A percentile compares a stretch with the other conserved stretches of the same genome.
phyloP scores from a whole-genome alignment of 2,797 vertebrate species.

The Dendrocincla fuliginosa region DNA sequence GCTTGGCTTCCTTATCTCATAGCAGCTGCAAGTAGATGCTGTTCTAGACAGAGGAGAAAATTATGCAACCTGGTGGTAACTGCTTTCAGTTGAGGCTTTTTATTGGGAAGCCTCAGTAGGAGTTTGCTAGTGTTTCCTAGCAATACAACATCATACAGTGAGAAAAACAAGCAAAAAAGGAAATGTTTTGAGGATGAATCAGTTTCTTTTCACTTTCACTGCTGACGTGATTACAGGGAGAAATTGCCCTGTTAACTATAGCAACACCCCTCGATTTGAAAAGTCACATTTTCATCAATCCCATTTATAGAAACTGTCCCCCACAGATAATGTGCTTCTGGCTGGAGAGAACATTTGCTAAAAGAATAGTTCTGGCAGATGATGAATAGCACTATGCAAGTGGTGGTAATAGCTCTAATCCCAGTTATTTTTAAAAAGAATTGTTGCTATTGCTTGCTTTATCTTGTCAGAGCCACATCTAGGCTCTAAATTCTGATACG shows the following conservation, averaged over 20 bases:
- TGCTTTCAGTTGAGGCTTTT: not conserved
- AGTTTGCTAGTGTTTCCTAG: constrained; percentile 33
- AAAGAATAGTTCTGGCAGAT: not conserved
- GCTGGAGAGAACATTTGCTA: constrained; percentile 38
- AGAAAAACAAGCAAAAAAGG: constrained; percentile 40
- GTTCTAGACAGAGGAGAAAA: constrained; percentile 27
- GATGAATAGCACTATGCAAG: constrained; percentile 37
- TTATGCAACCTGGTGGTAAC: constrained; percentile 33
- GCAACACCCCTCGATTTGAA: not conserved
- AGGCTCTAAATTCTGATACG: not conserved
- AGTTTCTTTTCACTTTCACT: not conserved
- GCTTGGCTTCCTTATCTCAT: not conserved
- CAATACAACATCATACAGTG: constrained; percentile 12
- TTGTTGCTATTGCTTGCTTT: not conserved
- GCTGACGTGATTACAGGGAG: not conserved
- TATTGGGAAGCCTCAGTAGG: constrained; percentile 43
- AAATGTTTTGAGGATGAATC: constrained; percentile 42
- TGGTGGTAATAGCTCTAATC: not conserved
- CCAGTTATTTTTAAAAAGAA: constrained; percentile 3
- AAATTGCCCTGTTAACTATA: constrained; percentile 6
- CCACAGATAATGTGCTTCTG: constrained; percentile 21
- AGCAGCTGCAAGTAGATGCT: not conserved
- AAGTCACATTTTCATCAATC: constrained; percentile 39
- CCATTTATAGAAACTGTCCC: constrained; percentile 30
- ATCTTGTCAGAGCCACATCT: not conserved